A percentile compares a stretch with the other conserved stretches of the same genome.
phyloP scores from a whole-genome alignment of 2,113 vertebrate species.

The Nymphicus hollandicus region DNA sequence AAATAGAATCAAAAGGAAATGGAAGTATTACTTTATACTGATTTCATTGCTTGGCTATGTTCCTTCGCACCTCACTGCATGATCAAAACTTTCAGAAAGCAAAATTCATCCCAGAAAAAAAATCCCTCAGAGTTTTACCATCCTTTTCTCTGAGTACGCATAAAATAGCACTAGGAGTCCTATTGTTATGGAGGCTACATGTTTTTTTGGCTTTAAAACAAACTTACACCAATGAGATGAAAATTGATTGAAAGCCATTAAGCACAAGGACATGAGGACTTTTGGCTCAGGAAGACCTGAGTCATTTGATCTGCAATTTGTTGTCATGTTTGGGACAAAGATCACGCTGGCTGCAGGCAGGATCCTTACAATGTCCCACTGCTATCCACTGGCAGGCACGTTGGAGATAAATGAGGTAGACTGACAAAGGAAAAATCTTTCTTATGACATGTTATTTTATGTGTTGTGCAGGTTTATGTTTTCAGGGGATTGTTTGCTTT shows the following conservation, averaged over 20 bases:
- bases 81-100: neutral
- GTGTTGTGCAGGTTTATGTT: neutral
- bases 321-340: neutral
- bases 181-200: neutral
- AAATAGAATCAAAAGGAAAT: neutral
- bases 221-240: neutral
- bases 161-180: neutral
- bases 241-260: neutral
- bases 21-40: neutral
- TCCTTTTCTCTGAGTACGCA: neutral
- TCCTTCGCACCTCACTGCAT: neutral
- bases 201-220: neutral
- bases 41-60: neutral
- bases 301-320: neutral
- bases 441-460: neutral
- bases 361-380: neutral
- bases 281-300: neutral
- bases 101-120: neutral
- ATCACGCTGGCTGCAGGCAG: neutral
- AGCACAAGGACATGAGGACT: neutral
- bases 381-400: neutral
- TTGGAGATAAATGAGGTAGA: neutral
- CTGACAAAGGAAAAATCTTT: neutral
- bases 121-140: neutral
- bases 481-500: neutral